These are phyloP conservation scores for Myiopsitta monachus DNA, from an alignment of 2,113 vertebrate species.

Conservation along the genomic window DNA sequence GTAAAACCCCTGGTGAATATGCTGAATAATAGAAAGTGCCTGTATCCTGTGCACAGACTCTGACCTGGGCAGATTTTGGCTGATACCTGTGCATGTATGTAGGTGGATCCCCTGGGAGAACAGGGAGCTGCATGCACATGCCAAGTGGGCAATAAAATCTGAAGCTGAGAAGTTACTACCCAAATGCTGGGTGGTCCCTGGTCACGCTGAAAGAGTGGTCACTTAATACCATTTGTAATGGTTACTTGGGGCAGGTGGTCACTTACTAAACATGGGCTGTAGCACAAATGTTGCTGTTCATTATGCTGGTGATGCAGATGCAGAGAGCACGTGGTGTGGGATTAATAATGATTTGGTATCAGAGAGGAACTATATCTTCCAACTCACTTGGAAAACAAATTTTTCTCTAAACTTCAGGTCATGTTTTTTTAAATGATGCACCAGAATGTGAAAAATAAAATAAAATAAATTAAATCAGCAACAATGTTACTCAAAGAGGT, in stretches of 20 bases:
- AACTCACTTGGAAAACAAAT: background rate
- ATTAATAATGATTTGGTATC: background rate
- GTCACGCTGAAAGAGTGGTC: slow-evolving; percentile 15
- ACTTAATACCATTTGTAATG: slow-evolving; percentile 51
- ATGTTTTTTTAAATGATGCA: background rate
- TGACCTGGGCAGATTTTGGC: background rate
- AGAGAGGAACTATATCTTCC: background rate
- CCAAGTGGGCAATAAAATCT: background rate
- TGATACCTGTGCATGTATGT: background rate
- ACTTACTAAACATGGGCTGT: background rate
- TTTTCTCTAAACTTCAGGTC: background rate
- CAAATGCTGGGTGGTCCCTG: slow-evolving; percentile 19
- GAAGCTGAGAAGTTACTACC: background rate
- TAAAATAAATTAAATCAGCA: background rate
- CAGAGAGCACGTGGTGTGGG: background rate
- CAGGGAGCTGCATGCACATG: background rate
- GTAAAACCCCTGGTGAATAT: slow-evolving; percentile 10
- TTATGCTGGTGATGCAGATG: background rate
- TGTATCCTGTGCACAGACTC: background rate
- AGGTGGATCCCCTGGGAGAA: background rate
- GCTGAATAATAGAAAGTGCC: background rate
- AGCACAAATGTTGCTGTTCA: background rate
- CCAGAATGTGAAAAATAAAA: background rate
- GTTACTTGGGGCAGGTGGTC: slow-evolving; percentile 12
- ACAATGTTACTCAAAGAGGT: background rate